These are phyloP conservation scores for Triplophysa rosa DNA, from an alignment of 2,113 vertebrate species.

Conservation along the genomic window DNA sequence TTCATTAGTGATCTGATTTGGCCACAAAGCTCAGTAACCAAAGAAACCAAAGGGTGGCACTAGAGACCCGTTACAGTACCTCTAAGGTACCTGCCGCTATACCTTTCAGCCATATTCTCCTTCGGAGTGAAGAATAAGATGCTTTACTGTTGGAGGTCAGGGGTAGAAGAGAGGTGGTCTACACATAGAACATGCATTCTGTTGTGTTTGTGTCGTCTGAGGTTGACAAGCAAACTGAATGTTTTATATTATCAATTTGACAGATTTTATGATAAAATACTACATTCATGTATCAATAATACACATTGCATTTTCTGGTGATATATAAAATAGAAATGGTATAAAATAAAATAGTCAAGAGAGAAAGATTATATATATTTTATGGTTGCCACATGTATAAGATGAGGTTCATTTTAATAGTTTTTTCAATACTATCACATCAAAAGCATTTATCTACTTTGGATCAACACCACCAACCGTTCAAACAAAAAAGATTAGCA, in stretches of 20 bases:
- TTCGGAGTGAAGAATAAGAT: slow-evolving; percentile 24
- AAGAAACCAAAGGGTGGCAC: slow-evolving; percentile 64
- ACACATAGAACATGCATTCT: not conserved
- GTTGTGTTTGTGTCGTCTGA: slow-evolving; percentile 28
- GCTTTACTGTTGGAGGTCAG: slow-evolving; percentile 47
- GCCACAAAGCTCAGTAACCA: not conserved
- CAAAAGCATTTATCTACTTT: not conserved
- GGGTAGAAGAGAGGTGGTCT: slow-evolving; percentile 39
- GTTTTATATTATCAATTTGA: not conserved
- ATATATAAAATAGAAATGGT: not conserved
- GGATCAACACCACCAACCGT: not conserved
- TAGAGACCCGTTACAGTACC: slow-evolving; percentile 56
- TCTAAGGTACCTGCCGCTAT: slow-evolving; percentile 55
- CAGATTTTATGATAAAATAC: no score
- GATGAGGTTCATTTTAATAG: no score
- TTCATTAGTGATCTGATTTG: slow-evolving; percentile 48
- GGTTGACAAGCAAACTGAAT: not conserved
- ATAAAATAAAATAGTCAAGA: no score
- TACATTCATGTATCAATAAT: not conserved
- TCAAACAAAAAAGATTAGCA: not conserved
- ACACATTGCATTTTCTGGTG: no score
- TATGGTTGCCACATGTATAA: no score
- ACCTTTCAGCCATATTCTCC: slow-evolving; percentile 30
- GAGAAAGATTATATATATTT: no score
- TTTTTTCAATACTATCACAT: no score